Evolutionary conservation across 2,797 vertebrate species (phyloP), one percentile per base, ranked within the genome.

Genomic region (Artibeus lituratus): DNA sequence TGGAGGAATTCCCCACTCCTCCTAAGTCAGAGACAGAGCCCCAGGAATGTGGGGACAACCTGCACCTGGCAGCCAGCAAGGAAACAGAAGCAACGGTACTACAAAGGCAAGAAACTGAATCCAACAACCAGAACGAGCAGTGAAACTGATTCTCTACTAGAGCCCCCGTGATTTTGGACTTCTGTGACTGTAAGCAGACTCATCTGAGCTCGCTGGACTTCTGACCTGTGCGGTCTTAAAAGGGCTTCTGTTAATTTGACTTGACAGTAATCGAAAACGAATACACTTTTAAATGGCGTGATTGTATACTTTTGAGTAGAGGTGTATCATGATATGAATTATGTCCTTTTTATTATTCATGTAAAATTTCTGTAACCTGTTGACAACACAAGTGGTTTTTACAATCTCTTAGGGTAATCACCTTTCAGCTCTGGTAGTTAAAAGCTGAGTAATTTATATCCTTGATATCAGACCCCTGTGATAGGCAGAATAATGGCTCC

Each of bases 291-390:
- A 69, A 74, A 37, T 1, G 16, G 82, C 76, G 49, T 8, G 7
- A 29, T 24, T 72, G 53, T 47, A 29, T 93, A 42, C n/a, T 78
- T 93, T 57, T 51, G 26, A 67, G 65, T 65, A 85, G 77, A 70
- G 7, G 39, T 65, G 2, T 78, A 35, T 82, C 14, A 49, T 62
- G 59, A 29, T 59, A 35, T 24, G 96, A 92, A 89, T 35, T 44
- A 59, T 90, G 94, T 97, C 95, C 80, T 97, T 98, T 98, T 98
- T 97, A 97, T 97, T 98, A 98, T 92, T 97, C 95, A 97, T 97
- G 96, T 98, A 97, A 97, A 97, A 95, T 89, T 97, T 97, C 93
- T 97, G 87, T 97, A 91, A 94, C 98, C 94, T 97, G 53, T 97
- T 98, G 97, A 98, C 91, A 96, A 97, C 96, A 97, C 96, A 97